Base-by-base conservation (phyloP, 1,140 invertebrate genomes). In the Melitaea cinxia region DNA sequence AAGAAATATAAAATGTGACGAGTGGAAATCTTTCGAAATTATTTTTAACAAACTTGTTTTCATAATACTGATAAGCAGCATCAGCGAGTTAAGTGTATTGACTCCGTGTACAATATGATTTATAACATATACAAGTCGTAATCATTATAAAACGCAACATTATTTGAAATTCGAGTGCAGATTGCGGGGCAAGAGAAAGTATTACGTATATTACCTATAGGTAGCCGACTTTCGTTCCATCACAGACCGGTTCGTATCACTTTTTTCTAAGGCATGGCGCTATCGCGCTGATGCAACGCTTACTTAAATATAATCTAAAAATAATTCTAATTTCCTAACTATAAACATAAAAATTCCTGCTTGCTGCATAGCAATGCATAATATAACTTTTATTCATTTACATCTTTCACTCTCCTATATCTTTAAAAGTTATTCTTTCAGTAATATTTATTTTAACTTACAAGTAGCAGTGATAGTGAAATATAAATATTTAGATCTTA, bases 161-260 rank as follows among this genome's bases (percentile, higher is more conserved):
- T 55, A 60, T 23, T 47, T 62, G 63, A 70, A 69, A 50, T 68
- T 69, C 59, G 53, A 66, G 58, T 65, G 64, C 70, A 72, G 63
- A 65, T 75, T 66, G 63, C 68, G 59, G 54, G 56, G 19, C 56
- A 50, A 67, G 83, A 78, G 83, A 83, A 85, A 83, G 81, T 85
- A 75, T 65, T 72, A 66, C 61, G 65, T 78, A n/a, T n/a, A 75
- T 75, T 81, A 78, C 68, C 74, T 73, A 75, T 75, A 42, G 37
- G 37, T 42, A 78, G 67, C 70, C 71, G 79, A 83, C 81, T 80
- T 85, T 82, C 78, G 72, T 83, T 82, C 81, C 62, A 76, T 68
- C 70, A 77, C 58, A 71, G 77, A 80, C 80, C 72, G 78, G 80
- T 82, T 80, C 59, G 59, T 64, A 80, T 72, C 52, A 75, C 68